Evolutionary conservation across 2,797 vertebrate genomes (phyloP).

Genomic region (Crypturellus tataupa): DNA sequence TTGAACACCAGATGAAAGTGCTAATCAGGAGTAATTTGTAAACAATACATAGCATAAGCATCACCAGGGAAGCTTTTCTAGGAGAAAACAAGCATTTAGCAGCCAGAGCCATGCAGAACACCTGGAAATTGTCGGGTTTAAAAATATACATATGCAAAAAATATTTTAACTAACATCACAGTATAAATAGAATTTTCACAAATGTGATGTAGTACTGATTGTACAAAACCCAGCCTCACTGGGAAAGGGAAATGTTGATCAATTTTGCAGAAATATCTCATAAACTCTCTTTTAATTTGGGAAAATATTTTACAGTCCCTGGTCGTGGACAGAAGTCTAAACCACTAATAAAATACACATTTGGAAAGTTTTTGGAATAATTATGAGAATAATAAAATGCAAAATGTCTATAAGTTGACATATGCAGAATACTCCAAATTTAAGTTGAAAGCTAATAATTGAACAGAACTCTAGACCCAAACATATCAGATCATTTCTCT

Average conservation of each 20-base stretch:
- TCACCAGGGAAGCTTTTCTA: background rate
- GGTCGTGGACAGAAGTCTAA: background rate
- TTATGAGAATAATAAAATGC: background rate
- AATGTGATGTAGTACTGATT: background rate
- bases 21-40: conserved; percentile 30
- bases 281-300: background rate
- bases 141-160: background rate
- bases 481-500: background rate
- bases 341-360: background rate
- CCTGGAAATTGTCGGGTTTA: background rate
- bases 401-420: background rate
- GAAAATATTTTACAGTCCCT: background rate
- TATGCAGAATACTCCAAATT: background rate
- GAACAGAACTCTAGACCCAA: background rate
- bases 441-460: background rate
- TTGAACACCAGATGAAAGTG: conserved; percentile 43
- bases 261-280: background rate
- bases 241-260: background rate
- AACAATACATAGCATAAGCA: background rate
- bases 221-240: background rate
- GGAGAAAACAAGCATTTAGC: background rate
- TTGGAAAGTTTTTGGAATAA: background rate
- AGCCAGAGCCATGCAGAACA: background rate
- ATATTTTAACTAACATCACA: background rate
- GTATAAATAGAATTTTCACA: background rate